phyloP scores from a whole-genome alignment of 2,888 invertebrate genomes.

The Drosophila bunnanda region DNA sequence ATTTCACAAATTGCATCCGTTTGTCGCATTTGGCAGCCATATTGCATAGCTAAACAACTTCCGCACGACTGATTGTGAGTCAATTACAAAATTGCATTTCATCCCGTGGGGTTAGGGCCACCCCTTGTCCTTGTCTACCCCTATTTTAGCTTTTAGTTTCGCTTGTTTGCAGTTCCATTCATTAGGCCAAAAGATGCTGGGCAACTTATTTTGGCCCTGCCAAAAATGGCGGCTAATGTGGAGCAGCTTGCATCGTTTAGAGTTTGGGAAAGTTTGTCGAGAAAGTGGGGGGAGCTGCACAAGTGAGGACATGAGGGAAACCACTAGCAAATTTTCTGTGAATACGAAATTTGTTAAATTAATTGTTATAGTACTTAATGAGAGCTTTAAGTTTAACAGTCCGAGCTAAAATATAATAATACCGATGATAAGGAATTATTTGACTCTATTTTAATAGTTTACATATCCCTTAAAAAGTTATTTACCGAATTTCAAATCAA shows the following conservation, averaged over 20 bases:
- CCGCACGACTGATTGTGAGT: conserved; percentile 54
- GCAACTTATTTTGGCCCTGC: conserved; percentile 31
- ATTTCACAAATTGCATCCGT: conserved; percentile 60
- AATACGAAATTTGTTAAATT: neutral
- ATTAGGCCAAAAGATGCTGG: conserved; percentile 35
- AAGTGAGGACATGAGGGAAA: neutral
- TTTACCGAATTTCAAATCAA: neutral
- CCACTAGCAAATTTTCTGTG: neutral
- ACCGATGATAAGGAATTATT: neutral
- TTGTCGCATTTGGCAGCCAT: conserved; percentile 58
- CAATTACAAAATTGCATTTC: conserved; percentile 55
- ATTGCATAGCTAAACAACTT: conserved; percentile 54
- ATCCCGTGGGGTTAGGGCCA: conserved; percentile 11
- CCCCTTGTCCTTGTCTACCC: neutral
- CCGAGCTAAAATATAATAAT: neutral
- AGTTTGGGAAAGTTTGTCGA: conserved; percentile 12
- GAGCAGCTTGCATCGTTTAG: conserved; percentile 6
- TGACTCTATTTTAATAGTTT: neutral
- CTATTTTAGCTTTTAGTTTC: conserved; percentile 5
- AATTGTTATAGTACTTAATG: neutral
- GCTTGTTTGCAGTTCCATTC: conserved; percentile 26
- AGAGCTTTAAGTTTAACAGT: neutral
- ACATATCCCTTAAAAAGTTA: neutral
- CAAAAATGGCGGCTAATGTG: conserved; percentile 15
- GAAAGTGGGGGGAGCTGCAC: neutral